Conservation (phyloP, 2,888 invertebrate genomes). For the Tachystola acroxantha region DNA sequence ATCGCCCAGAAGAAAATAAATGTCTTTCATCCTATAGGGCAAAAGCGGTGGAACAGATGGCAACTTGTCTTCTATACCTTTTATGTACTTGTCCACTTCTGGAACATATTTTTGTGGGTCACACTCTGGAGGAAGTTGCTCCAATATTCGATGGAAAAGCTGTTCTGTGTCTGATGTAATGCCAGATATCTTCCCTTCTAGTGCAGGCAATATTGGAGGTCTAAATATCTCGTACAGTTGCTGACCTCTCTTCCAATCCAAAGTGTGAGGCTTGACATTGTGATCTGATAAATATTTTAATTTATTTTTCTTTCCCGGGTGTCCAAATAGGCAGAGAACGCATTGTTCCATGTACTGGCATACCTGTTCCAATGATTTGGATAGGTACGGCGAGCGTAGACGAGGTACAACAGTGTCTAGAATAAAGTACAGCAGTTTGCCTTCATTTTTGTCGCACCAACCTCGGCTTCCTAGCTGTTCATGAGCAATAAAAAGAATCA, state of each 20-base stretch:
- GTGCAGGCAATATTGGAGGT: conserved; percentile 87
- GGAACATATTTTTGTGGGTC: conserved; percentile 81
- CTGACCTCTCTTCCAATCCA: conserved; percentile 86
- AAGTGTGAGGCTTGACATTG: conserved; percentile 81
- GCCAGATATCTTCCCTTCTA: conserved; percentile 85
- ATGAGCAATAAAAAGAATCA: conserved; percentile 89
- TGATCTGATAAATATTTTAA: conserved; percentile 84
- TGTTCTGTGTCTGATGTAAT: conserved; percentile 90
- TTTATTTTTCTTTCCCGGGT: conserved; percentile 84
- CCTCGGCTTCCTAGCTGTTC: conserved; percentile 87
- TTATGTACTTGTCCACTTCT: conserved; percentile 82
- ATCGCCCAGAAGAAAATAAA: conserved; percentile 95
- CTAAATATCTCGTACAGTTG: conserved; percentile 89
- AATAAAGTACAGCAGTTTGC: conserved; percentile 87
- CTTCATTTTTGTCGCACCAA: conserved; percentile 89
- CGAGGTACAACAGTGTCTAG: conserved; percentile 86
- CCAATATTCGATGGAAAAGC: conserved; percentile 83
- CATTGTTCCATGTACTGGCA: conserved; percentile 90
- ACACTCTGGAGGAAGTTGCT: conserved; percentile 82
- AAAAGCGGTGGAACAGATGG: conserved; percentile 74
- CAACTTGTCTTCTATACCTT: conserved; percentile 75
- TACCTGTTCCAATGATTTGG: conserved; percentile 81
- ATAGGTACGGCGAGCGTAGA: conserved; percentile 81
- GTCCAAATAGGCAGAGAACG: conserved; percentile 90
- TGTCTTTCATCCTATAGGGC: conserved; percentile 81